Evolutionary conservation across 2,113 vertebrate species (phyloP).

Genomic region (Athene noctua): DNA sequence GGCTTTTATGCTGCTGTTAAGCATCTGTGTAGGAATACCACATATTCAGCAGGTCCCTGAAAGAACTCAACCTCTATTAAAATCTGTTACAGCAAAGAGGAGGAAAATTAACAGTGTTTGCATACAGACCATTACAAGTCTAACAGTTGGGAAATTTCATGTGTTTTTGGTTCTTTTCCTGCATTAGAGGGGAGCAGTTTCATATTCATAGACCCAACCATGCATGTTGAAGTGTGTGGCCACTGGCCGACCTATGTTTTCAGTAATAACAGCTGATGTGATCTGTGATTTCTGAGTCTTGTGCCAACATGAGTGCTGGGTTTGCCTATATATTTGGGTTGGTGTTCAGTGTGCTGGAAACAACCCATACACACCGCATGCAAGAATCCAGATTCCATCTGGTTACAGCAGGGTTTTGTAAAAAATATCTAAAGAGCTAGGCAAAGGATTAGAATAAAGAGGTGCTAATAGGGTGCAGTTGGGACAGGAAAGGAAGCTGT

Average conservation of each 20-base stretch:
- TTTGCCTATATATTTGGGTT: conserved; percentile 42
- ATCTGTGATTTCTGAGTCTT: conserved; percentile 56
- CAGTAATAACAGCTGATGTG: conserved; percentile 63
- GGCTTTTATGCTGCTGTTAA: neutral
- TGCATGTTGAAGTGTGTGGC: conserved; percentile 56
- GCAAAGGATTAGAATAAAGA: conserved; percentile 73
- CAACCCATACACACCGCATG: neutral
- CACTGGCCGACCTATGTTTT: conserved; percentile 56
- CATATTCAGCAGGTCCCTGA: neutral
- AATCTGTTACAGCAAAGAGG: neutral
- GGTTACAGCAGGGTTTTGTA: conserved; percentile 57
- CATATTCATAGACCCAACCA: conserved; percentile 21
- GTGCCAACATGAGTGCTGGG: conserved; percentile 57
- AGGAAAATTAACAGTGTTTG: neutral
- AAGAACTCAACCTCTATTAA: conserved; percentile 20
- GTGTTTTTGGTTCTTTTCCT: conserved; percentile 15
- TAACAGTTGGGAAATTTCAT: neutral
- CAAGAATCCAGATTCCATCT: conserved; percentile 61
- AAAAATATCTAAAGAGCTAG: conserved; percentile 55
- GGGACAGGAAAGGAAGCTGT: conserved; percentile 71
- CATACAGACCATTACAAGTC: neutral
- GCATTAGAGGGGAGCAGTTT: conserved; percentile 7
- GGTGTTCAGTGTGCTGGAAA: conserved; percentile 54
- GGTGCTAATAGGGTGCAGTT: conserved; percentile 68
- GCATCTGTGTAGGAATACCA: conserved; percentile 2